Evolutionary conservation across 2,113 vertebrate genomes (phyloP).

Genomic region (Ceratotherium simum): DNA sequence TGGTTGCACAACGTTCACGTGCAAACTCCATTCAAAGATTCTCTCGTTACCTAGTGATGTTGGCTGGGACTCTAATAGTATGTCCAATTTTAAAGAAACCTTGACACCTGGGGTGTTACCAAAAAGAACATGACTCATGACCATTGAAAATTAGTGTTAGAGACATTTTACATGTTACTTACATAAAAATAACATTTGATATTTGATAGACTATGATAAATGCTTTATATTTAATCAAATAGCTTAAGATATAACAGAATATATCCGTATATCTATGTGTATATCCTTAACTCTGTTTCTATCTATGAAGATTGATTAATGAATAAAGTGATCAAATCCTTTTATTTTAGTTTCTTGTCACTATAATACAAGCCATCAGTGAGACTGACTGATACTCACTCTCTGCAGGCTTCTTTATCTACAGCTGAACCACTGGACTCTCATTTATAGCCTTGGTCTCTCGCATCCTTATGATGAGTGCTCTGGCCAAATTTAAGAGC

Average conservation of each 20-base stretch:
- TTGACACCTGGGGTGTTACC: neutral
- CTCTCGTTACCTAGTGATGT: neutral
- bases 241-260: neutral
- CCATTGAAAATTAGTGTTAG: neutral
- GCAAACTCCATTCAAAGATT: neutral
- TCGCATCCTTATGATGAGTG: neutral
- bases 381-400: neutral
- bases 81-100: neutral
- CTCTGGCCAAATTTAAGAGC: neutral
- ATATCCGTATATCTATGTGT: neutral
- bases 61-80: neutral
- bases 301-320: neutral
- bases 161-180: neutral
- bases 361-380: neutral
- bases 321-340: neutral
- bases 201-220: neutral
- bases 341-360: neutral
- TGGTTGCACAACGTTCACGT: accelerated
- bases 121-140: neutral
- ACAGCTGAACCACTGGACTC: neutral
- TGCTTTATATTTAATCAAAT: neutral
- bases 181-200: neutral
- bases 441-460: neutral
- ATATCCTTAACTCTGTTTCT: neutral
- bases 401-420: neutral